Percentiles rank a stretch among this genome's conserved stretches.
phyloP scores from a whole-genome alignment of 2,888 invertebrate species.

The Dastarcus helophoroides region DNA sequence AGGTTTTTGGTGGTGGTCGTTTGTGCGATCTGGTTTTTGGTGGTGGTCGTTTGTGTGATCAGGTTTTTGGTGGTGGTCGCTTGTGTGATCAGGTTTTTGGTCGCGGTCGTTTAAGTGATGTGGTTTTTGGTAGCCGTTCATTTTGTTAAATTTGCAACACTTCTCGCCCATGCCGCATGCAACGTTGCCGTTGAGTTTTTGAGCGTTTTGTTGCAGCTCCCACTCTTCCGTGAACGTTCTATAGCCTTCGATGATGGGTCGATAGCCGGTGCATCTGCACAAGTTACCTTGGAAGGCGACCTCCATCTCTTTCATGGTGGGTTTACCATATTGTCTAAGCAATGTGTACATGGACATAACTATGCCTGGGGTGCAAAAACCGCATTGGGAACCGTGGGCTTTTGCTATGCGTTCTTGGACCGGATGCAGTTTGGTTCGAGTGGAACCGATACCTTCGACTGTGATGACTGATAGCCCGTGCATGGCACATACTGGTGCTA shows the following conservation, averaged over 20 bases:
- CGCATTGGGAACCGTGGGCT: conserved; percentile 90
- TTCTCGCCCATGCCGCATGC: conserved; percentile 51
- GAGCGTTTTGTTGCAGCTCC: conserved; percentile 36
- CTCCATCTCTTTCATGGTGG: conserved; percentile 66
- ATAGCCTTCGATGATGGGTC: conserved; percentile 86
- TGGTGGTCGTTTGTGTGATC: too few relatives aligned
- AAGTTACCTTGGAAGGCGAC: conserved; percentile 72
- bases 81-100: too few relatives aligned
- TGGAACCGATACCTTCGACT: conserved; percentile 85
- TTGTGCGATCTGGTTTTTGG: too few relatives aligned
- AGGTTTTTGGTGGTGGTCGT: too few relatives aligned
- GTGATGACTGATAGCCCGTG: conserved; percentile 86
- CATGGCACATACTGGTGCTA: conserved; percentile 75
- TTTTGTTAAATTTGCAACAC: too few relatives aligned
- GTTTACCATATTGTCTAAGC: conserved; percentile 58
- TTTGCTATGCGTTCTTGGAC: conserved; percentile 81
- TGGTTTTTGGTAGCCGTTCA: too few relatives aligned
- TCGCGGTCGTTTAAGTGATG: too few relatives aligned
- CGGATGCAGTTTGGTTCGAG: conserved; percentile 66
- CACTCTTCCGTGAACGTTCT: conserved; percentile 72
- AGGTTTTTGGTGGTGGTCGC: too few relatives aligned
- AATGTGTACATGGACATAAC: conserved; percentile 96
- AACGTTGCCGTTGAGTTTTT: conserved; percentile 22
- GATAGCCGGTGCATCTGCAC: conserved; percentile 89
- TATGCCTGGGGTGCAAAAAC: conserved; percentile 75